Evolutionary conservation across 2,888 invertebrate genomes (phyloP), one percentile per base, ranked within the genome.

Genomic region (Mystacides longicornis): DNA sequence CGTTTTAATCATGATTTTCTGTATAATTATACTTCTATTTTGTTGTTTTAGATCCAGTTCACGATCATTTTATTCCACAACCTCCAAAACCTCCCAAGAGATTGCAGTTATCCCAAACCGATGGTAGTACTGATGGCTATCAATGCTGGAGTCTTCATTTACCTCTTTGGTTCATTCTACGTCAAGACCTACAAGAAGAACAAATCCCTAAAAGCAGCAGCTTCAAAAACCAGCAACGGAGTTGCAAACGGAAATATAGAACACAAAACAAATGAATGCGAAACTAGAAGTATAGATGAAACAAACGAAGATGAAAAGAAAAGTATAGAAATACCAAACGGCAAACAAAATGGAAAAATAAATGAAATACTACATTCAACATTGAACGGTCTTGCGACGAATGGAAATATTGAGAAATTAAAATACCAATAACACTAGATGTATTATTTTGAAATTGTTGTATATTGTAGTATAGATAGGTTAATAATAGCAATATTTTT

Each of bases 101-200:
- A 81, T 62, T 87, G 87, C 70, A 81, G 83, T 66, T 84, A 85
- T 64, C 87, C 89, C 0, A 87, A 85, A 65, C 68, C 76, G 14
- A 79, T 89, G 63, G 81, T 83, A 48, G 79, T 80, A 60, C 73
- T 89, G 49, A 77, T 89, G 18, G 71, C 79, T 1, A 71, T 85
- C 50, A 88, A 89, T 66, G 81, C 87, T 16, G 72, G 77, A 0
- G 73, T 87, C 4, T 90, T 89, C 70, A 75, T 88, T 2, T 89
- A 88, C 65, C 81, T 90, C 74, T 90, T 90, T 65, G 82, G 84
- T 43, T 81, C 85, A 62, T 90, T 89, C 68, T 90, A 89, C 68
- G 74, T 83, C 50, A 75, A 75, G 56, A 85, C 78, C 62, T 89
- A 89, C 67, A 68, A 77, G 9, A 79, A 77, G 67, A 20, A 45